Evolutionary conservation across 2,113 vertebrate genomes (phyloP).

Genomic region (Eurystomus gularis): DNA sequence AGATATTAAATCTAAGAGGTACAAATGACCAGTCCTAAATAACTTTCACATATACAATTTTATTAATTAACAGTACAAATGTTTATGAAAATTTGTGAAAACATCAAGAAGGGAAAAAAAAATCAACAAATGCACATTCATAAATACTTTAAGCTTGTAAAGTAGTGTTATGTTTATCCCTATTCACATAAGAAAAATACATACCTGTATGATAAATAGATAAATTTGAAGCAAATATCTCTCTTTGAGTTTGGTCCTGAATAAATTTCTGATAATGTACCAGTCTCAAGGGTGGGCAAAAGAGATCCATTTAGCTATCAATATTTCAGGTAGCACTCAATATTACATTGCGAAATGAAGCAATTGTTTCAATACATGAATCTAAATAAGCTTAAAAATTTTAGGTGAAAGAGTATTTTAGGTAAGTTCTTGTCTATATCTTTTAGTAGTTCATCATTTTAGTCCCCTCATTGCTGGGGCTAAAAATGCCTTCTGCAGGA

Average conservation of each 20-base stretch:
- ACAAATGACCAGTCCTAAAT: background rate
- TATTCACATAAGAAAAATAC: background rate
- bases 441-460: background rate
- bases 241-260: background rate
- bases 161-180: background rate
- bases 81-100: background rate
- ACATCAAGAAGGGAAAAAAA: background rate
- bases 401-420: background rate
- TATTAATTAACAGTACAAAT: background rate
- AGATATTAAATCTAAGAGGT: background rate
- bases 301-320: background rate
- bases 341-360: background rate
- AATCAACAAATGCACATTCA: background rate
- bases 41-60: background rate
- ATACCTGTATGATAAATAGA: background rate
- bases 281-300: background rate
- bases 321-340: background rate
- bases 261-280: background rate
- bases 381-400: background rate
- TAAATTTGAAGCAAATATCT: background rate
- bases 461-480: background rate
- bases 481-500: background rate
- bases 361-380: background rate
- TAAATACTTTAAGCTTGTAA: background rate
- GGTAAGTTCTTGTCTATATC: background rate